A percentile compares a stretch with the other conserved stretches of the same genome.
Evolutionary conservation across 30 jellyfish, hydroid and myxozoan species (phyloP).

Genomic region (Nemopilema nomurai): DNA sequence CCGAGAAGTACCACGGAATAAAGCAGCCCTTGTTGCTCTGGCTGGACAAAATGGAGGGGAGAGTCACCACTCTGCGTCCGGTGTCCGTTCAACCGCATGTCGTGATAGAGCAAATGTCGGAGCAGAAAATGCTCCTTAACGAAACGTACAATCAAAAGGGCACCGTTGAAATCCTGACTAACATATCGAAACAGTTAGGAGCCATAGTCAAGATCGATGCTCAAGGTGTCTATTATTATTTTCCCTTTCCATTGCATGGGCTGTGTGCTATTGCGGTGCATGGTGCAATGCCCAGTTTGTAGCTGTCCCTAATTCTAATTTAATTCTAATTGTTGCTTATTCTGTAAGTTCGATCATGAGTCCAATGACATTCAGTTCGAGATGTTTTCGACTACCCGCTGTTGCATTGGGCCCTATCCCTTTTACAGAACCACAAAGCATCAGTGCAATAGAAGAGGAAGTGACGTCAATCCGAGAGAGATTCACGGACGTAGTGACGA

Average conservation of each 20-base stretch:
- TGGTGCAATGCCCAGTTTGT: neutral
- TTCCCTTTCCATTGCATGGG: neutral
- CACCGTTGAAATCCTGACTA: constrained; percentile 84
- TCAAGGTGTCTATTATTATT: constrained; percentile 21
- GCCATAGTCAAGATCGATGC: constrained; percentile 44
- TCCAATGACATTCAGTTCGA: too few relatives aligned
- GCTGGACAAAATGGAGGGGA: constrained; percentile 98
- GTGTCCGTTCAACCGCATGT: constrained; percentile 89
- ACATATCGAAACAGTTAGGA: constrained; percentile 60
- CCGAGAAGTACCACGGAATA: constrained; percentile 94
- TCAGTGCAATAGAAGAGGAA: constrained; percentile 71
- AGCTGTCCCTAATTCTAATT: neutral
- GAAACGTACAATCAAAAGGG: constrained; percentile 94
- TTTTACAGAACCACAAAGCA: constrained; percentile 48
- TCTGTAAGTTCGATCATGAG: too few relatives aligned
- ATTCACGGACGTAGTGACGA: constrained; percentile 84
- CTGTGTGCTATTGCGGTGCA: too few relatives aligned
- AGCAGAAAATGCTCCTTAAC: constrained; percentile 89
- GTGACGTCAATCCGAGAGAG: constrained; percentile 85
- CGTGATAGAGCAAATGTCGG: constrained; percentile 85
- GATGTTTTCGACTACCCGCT: too few relatives aligned
- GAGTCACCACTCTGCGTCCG: constrained; percentile 88
- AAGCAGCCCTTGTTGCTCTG: constrained; percentile 84
- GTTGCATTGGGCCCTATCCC: neutral
- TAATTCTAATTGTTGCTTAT: neutral